Evolutionary conservation across 2,888 invertebrate species (phyloP).

Genomic region (Pterobdella sp.): DNA sequence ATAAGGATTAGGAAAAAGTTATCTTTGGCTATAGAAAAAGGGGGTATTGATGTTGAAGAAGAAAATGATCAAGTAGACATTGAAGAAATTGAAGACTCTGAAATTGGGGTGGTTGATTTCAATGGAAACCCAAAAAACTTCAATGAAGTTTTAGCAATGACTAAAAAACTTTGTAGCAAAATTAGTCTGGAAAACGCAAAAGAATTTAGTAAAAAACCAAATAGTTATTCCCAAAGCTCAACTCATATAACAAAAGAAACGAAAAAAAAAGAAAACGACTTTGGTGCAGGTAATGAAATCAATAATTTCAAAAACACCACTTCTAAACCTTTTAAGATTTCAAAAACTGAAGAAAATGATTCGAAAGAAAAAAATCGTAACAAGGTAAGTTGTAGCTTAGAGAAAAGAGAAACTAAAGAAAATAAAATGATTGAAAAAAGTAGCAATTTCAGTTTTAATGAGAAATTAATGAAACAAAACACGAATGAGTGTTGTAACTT

Average conservation of each 20-base stretch:
- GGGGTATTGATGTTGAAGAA: background rate
- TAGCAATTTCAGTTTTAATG: too few relatives aligned
- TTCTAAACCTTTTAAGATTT: too few relatives aligned
- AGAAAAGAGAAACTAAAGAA: too few relatives aligned
- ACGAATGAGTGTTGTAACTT: too few relatives aligned
- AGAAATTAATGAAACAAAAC: too few relatives aligned
- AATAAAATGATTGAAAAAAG: too few relatives aligned
- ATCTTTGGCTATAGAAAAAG: too few relatives aligned
- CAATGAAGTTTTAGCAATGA: background rate
- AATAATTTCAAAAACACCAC: background rate
- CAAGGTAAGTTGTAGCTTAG: too few relatives aligned
- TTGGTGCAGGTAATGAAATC: background rate
- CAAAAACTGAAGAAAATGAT: too few relatives aligned
- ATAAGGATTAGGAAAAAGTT: constrained; percentile 71
- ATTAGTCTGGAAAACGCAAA: background rate
- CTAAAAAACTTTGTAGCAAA: background rate
- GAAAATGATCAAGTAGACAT: background rate
- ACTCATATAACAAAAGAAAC: background rate
- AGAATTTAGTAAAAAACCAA: background rate
- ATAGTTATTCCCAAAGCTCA: background rate
- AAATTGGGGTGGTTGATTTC: too few relatives aligned
- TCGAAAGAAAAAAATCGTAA: too few relatives aligned
- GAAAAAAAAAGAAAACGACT: background rate
- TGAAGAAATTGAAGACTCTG: background rate
- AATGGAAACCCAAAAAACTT: constrained; percentile 4